Base-by-base conservation (phyloP, 23 tunicate species). In the Styela clava region DNA sequence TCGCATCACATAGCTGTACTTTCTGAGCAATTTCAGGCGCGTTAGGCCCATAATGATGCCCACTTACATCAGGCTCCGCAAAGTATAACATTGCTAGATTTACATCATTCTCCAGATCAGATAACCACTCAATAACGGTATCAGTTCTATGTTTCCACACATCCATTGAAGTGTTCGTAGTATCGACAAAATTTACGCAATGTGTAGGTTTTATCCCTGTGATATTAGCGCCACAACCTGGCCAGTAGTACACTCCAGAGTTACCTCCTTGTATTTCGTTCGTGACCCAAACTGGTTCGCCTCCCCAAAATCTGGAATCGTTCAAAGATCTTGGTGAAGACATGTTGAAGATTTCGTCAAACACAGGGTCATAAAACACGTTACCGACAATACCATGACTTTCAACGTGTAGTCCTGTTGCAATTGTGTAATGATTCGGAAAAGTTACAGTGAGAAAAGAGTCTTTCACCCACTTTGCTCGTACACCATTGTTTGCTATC, bases 351-450 rank as follows among this genome's bases (percentile, higher is more conserved):
- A 23, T 24, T 34, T 35, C 52, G 16, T 83, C 63, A 24, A 86
- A 29, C 1, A 33, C 65, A 2, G 99, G 99, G 51, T 95, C 99
- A 83, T 84, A 90, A 79, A 95, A 95, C 34, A 51, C 24, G 73
- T 95, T 95, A 24, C 89, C 86, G 23, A 95, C 92, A 78, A 95
- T 90, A 26, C 99, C 99, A 81, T 95, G 99, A 36, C 86, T 86
- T 71, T 95, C 99, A 61, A 90, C 99, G 65, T 87, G 86, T 44
- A 95, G 62, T 18, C 99, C 99, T 1, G 99, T 95, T 18, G 82
- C 99, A n/a, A 95, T 78, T 2, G 97, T 86, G 52, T 92, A 95
- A 52, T 95, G 99, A 74, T 95, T 95, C 51, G 99, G 99, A 84
- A 95, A 95, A 32, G 99, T 95, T 68, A 82, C 81, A 19, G 96